A percentile compares a stretch with the other conserved stretches of the same genome.
Conservation (phyloP, 2,797 vertebrate genomes). For the Poecilia velifera region DNA sequence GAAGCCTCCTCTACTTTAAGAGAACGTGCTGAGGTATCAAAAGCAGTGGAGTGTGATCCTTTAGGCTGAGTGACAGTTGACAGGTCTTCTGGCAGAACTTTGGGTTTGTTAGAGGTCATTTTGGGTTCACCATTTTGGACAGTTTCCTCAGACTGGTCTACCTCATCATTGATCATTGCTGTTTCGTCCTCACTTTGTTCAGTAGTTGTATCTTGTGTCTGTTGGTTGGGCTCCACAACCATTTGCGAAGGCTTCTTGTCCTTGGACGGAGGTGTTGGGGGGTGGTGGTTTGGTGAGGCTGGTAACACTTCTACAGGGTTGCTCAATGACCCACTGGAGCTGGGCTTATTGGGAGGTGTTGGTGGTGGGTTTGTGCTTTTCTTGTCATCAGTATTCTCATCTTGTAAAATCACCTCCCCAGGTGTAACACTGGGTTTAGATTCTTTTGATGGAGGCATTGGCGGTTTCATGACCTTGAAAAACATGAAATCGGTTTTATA, state of each 20-base stretch:
- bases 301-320: slow-evolving; percentile 39
- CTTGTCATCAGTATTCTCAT: slow-evolving; percentile 40
- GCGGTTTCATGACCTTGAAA: slow-evolving; percentile 59
- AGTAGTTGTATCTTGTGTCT: slow-evolving; percentile 23
- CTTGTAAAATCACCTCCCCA: slow-evolving; percentile 37
- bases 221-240: slow-evolving; percentile 14
- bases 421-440: slow-evolving; percentile 45
- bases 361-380: slow-evolving; percentile 75
- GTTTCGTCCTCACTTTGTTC: slow-evolving; percentile 34
- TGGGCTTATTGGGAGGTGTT: slow-evolving; percentile 80
- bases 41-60: slow-evolving; percentile 8
- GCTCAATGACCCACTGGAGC: slow-evolving; percentile 35
- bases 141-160: neutral
- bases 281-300: slow-evolving; percentile 43
- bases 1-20: slow-evolving; percentile 11
- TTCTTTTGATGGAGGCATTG: slow-evolving; percentile 70
- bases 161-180: slow-evolving; percentile 32
- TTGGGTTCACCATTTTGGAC: slow-evolving; percentile 33
- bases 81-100: neutral
- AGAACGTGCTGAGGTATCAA: slow-evolving; percentile 16
- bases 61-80: neutral
- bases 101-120: slow-evolving; percentile 7
- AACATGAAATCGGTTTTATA: slow-evolving; percentile 15
- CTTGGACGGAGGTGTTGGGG: slow-evolving; percentile 78
- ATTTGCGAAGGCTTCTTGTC: slow-evolving; percentile 66